A percentile compares a stretch with the other conserved stretches of the same genome.
Conservation (phyloP, 2,113 vertebrate species). For the Arizona elegans region DNA sequence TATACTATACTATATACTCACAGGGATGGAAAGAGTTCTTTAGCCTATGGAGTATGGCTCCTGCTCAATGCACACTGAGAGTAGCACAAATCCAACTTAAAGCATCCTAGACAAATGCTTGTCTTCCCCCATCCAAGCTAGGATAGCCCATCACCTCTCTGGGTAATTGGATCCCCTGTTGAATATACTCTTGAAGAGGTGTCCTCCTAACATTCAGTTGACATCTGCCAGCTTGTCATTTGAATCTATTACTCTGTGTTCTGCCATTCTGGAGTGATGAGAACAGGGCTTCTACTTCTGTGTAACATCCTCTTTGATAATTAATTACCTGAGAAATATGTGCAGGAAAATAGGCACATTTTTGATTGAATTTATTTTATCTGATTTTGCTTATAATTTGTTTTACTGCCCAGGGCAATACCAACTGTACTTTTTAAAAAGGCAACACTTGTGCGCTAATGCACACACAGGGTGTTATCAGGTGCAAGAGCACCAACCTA, state of each 20-base stretch:
- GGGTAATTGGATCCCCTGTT: neutral
- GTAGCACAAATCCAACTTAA: neutral
- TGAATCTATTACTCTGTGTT: neutral
- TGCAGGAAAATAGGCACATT: neutral
- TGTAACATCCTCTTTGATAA: neutral
- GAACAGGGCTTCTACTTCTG: neutral
- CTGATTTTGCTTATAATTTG: neutral
- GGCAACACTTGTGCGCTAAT: neutral
- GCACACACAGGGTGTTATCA: neutral
- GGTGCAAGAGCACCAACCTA: neutral
- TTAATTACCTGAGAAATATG: neutral
- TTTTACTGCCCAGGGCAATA: neutral
- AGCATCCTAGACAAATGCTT: neutral
- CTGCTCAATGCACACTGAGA: neutral
- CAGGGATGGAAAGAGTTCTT: neutral
- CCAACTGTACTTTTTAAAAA: neutral
- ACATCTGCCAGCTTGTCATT: neutral
- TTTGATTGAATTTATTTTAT: neutral
- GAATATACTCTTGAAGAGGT: neutral
- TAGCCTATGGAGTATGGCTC: neutral
- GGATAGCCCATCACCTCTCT: neutral
- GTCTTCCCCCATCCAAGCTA: neutral
- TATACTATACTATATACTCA: neutral
- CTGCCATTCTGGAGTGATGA: neutral
- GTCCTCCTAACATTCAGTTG: neutral